Evolutionary conservation across 2,113 vertebrate genomes (phyloP).

Genomic region (Siniperca knerii): DNA sequence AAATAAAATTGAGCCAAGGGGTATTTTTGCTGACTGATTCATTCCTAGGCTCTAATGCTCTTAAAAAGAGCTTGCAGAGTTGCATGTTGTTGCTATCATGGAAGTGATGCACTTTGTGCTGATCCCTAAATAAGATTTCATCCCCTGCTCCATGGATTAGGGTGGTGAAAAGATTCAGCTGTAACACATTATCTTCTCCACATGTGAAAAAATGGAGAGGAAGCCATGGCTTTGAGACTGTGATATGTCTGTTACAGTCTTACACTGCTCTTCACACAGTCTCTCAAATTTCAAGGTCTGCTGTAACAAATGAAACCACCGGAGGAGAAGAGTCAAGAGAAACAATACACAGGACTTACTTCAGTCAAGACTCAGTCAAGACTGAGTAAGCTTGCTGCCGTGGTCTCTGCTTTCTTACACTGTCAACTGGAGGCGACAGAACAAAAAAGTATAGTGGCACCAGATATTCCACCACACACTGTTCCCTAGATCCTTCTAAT

Average conservation of each 20-base stretch:
- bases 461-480: slow-evolving; percentile 33
- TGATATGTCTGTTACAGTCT: slow-evolving; percentile 68
- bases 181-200: slow-evolving; percentile 76
- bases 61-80: slow-evolving; percentile 80
- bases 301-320: slow-evolving; percentile 60
- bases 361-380: slow-evolving; percentile 56
- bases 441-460: slow-evolving; percentile 38
- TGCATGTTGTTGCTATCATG: slow-evolving; percentile 79
- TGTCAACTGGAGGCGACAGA: slow-evolving; percentile 44
- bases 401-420: slow-evolving; percentile 36
- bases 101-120: slow-evolving; percentile 74
- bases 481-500: slow-evolving; percentile 22
- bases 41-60: slow-evolving; percentile 70
- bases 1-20: slow-evolving; percentile 68
- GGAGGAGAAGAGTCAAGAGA: slow-evolving; percentile 48
- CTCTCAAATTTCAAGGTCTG: slow-evolving; percentile 63
- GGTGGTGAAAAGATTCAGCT: slow-evolving; percentile 79
- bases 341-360: slow-evolving; percentile 45
- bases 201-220: slow-evolving; percentile 53
- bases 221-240: slow-evolving; percentile 49
- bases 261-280: slow-evolving; percentile 48
- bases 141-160: slow-evolving; percentile 79
- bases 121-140: slow-evolving; percentile 85
- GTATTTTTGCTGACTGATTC: slow-evolving; percentile 79
- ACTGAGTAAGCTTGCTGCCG: slow-evolving; percentile 23